phyloP scores from a whole-genome alignment of 2,797 vertebrate species.

The Pogoniulus pusillus region DNA sequence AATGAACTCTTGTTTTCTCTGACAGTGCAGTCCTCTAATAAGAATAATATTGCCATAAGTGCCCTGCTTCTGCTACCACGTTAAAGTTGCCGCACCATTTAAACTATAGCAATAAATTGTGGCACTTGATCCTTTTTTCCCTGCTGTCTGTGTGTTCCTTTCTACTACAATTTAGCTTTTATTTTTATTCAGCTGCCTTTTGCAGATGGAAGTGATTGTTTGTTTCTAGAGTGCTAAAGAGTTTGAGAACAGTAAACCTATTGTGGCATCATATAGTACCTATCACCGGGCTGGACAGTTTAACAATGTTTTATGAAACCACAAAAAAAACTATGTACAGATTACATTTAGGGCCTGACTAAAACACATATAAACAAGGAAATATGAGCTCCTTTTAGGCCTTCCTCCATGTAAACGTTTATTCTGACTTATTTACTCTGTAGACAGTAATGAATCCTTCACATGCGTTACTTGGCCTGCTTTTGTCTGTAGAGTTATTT shows the following conservation, averaged over 20 bases:
- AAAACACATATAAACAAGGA: slow-evolving; percentile 35
- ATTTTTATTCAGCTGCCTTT: slow-evolving; percentile 49
- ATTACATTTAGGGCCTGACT: slow-evolving; percentile 36
- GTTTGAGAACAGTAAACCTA: slow-evolving; percentile 39
- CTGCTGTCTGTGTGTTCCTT: slow-evolving; percentile 6
- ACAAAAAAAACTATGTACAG: slow-evolving; percentile 1
- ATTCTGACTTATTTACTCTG: slow-evolving; percentile 27
- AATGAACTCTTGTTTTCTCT: slow-evolving; percentile 55
- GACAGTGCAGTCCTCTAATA: slow-evolving; percentile 41
- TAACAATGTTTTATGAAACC: slow-evolving; percentile 52
- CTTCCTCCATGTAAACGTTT: slow-evolving; percentile 37
- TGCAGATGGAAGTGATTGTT: slow-evolving; percentile 48
- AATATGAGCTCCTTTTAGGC: slow-evolving; percentile 36
- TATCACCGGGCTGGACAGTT: slow-evolving; percentile 23
- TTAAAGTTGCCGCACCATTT: slow-evolving; percentile 30
- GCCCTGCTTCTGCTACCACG: slow-evolving; percentile 1
- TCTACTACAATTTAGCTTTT: slow-evolving; percentile 41
- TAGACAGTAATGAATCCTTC: slow-evolving; percentile 13
- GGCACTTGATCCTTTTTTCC: slow-evolving; percentile 13
- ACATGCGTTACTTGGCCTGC: neutral
- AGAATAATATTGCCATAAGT: slow-evolving; percentile 44
- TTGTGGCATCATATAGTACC: slow-evolving; percentile 41
- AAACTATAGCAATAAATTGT: slow-evolving; percentile 50
- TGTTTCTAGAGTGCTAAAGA: slow-evolving; percentile 5
- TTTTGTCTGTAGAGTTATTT: neutral